phyloP scores from a whole-genome alignment of 2,888 invertebrate species.

The Hypercompe scribonia region DNA sequence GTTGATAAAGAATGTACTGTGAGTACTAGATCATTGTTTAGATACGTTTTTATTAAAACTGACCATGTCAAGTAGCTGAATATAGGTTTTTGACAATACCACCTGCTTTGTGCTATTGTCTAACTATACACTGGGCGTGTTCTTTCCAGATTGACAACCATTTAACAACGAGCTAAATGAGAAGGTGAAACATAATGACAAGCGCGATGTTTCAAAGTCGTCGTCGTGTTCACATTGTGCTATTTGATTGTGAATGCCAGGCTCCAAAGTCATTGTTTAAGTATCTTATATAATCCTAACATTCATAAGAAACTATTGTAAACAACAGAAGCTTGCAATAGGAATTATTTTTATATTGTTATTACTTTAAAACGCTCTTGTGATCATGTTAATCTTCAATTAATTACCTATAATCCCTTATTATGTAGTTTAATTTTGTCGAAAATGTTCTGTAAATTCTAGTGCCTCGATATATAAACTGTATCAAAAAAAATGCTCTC shows the following conservation, averaged over 20 bases:
- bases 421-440: constrained; percentile 45
- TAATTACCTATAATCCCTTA: constrained; percentile 27
- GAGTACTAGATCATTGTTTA: too few relatives aligned
- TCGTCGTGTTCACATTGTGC: constrained; percentile 51
- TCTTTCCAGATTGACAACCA: constrained; percentile 53
- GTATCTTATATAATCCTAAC: constrained; percentile 44
- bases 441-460: constrained; percentile 61
- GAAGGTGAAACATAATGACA: constrained; percentile 31
- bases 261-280: constrained; percentile 37
- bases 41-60: too few relatives aligned
- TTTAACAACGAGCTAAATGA: constrained; percentile 49
- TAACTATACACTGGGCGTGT: not conserved
- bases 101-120: not conserved
- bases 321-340: constrained; percentile 38
- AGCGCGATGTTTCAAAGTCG: constrained; percentile 30
- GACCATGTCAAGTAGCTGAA: too few relatives aligned
- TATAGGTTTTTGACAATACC: not conserved
- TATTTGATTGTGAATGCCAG: constrained; percentile 31
- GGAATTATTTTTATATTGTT: constrained; percentile 49
- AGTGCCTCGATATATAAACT: constrained; percentile 65
- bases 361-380: constrained; percentile 41
- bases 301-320: constrained; percentile 26
- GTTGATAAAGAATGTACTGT: too few relatives aligned
- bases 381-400: constrained; percentile 46
- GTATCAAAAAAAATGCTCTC: constrained; percentile 61